Evolutionary conservation across 2,888 invertebrate genomes (phyloP).

Genomic region (Hirtodrosophila duncani): DNA sequence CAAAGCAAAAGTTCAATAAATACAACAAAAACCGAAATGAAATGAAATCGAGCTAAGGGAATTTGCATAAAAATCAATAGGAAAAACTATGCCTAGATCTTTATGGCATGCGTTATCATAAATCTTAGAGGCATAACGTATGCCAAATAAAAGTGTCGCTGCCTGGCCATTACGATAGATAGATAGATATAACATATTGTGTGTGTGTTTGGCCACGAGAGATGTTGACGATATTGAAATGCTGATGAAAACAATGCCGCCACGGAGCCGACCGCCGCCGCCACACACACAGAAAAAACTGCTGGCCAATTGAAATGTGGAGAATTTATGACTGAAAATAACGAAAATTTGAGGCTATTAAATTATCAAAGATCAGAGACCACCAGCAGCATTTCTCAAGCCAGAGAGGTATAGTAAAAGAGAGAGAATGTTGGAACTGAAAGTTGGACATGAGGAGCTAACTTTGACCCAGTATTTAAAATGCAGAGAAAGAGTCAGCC

Average conservation of each 20-base stretch:
- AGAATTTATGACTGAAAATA: conserved; percentile 52
- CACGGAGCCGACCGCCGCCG: conserved; percentile 45
- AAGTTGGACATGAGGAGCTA: too few relatives aligned
- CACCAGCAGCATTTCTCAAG: conserved; percentile 35
- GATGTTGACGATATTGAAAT: conserved; percentile 43
- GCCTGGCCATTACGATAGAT: conserved; percentile 33
- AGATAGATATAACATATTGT: conserved; percentile 10
- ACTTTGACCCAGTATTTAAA: too few relatives aligned
- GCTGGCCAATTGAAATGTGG: conserved; percentile 66
- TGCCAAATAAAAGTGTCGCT: conserved; percentile 65
- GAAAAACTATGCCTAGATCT: conserved; percentile 41
- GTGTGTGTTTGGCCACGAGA: conserved; percentile 12
- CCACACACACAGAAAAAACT: conserved; percentile 18
- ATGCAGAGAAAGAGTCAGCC: too few relatives aligned
- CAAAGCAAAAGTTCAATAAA: conserved; percentile 57
- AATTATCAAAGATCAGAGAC: conserved; percentile 37
- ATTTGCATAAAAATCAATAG: conserved; percentile 69
- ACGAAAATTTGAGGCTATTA: conserved; percentile 40
- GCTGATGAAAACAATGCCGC: conserved; percentile 55
- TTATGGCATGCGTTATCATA: conserved; percentile 66
- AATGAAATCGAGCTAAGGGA: conserved; percentile 20
- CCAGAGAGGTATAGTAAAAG: neutral
- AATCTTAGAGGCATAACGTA: conserved; percentile 43
- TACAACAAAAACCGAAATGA: conserved; percentile 24
- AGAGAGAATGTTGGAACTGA: too few relatives aligned